These are phyloP conservation scores for Manis javanica DNA, from an alignment of 2,797 vertebrate genomes.

Conservation along the genomic window DNA sequence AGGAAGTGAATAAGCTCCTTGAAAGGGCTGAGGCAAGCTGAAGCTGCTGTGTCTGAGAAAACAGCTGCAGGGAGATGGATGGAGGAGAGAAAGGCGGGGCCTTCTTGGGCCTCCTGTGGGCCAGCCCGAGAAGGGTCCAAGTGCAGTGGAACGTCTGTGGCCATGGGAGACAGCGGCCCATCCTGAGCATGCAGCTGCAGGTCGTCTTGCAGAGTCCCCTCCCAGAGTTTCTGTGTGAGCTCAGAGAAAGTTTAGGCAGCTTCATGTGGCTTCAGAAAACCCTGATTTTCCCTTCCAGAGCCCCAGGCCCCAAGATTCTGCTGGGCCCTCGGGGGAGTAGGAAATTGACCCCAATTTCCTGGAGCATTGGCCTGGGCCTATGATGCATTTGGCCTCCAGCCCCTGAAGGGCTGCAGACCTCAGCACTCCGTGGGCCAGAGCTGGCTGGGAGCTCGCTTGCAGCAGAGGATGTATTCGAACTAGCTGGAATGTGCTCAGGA, in stretches of 20 bases:
- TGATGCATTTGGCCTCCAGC: constrained; percentile 78
- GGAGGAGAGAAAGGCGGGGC: constrained; percentile 24
- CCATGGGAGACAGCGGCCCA: background rate
- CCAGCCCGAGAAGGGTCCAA: background rate
- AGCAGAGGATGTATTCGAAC: constrained; percentile 58
- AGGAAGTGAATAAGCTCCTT: background rate
- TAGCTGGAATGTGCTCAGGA: constrained; percentile 52
- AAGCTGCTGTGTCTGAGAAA: constrained; percentile 17
- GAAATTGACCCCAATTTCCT: constrained; percentile 83
- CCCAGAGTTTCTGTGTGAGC: background rate
- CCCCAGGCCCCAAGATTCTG: constrained; percentile 76
- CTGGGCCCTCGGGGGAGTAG: constrained; percentile 67
- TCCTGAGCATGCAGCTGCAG: background rate
- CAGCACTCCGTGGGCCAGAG: constrained; percentile 78
- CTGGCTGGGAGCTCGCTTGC: constrained; percentile 68
- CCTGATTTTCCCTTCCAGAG: constrained; percentile 56
- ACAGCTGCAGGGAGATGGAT: constrained; percentile 67
- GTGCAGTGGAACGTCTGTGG: background rate
- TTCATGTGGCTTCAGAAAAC: constrained; percentile 53
- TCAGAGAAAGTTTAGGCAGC: background rate
- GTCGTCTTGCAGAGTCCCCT: background rate
- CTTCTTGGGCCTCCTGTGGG: background rate
- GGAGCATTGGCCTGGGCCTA: constrained; percentile 75
- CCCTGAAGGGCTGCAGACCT: constrained; percentile 78
- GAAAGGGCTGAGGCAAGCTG: background rate